These are phyloP conservation scores for Trissonchulus sp. DNA, from an alignment of 2,888 invertebrate species.

Conservation along the genomic window DNA sequence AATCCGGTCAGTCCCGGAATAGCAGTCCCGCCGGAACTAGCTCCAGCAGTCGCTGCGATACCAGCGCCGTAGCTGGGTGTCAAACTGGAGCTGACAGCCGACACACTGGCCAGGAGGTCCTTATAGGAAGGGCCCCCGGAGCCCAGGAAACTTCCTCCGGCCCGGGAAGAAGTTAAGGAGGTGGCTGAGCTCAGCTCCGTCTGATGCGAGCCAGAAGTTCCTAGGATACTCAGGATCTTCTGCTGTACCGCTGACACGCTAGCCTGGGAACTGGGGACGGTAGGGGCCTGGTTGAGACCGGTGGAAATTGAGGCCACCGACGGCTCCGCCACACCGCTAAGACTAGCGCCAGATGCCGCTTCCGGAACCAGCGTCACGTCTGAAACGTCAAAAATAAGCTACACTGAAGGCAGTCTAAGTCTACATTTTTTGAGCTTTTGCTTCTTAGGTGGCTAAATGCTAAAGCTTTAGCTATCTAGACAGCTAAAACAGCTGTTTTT, in stretches of 20 bases:
- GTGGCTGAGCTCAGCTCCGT: background rate
- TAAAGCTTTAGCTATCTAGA: too few species aligned
- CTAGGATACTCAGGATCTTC: constrained; percentile 70
- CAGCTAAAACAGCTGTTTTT: too few species aligned
- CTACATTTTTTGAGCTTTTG: background rate
- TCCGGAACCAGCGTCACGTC: too few species aligned
- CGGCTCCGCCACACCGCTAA: too few species aligned
- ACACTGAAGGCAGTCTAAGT: background rate
- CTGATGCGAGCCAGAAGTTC: constrained; percentile 54
- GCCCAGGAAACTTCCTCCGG: background rate
- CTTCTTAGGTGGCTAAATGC: too few species aligned
- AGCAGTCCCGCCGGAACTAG: background rate
- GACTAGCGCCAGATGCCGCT: too few species aligned
- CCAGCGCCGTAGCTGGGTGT: constrained; percentile 1
- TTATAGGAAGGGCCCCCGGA: background rate
- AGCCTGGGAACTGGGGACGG: background rate
- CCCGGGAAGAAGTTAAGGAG: background rate
- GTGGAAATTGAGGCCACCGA: too few species aligned
- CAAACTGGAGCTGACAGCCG: background rate
- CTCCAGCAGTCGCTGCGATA: background rate
- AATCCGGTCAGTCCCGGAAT: background rate
- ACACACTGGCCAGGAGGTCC: background rate
- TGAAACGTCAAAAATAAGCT: background rate
- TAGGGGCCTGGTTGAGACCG: too few species aligned
- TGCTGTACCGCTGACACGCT: constrained; percentile 64